A percentile compares a stretch with the other conserved stretches of the same genome.
These are phyloP conservation scores for Nibea albiflora DNA, from an alignment of 2,113 vertebrate genomes.

Conservation along the genomic window DNA sequence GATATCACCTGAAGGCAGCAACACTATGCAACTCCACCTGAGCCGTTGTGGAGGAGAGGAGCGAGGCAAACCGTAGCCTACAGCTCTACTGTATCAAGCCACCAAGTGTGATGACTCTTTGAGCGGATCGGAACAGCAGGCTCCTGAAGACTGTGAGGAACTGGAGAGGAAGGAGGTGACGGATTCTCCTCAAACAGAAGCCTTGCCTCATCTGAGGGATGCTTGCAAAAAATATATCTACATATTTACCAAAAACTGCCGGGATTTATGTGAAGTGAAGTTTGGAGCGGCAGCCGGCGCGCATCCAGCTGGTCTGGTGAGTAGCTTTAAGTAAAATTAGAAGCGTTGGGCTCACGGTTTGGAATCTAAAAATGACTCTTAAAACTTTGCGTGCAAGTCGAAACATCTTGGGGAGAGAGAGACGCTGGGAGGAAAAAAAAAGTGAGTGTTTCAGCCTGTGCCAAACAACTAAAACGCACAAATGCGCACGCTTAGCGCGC, in stretches of 20 bases:
- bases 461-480: conserved; percentile 37
- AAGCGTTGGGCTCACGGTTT: neutral
- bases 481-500: conserved; percentile 27
- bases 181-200: conserved; percentile 39
- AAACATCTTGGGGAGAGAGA: neutral
- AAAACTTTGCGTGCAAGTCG: conserved; percentile 57
- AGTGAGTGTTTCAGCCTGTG: conserved; percentile 9
- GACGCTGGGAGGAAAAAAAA: neutral
- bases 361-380: neutral
- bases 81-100: conserved; percentile 41
- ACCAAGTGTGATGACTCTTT: conserved; percentile 48
- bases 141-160: conserved; percentile 29
- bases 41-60: conserved; percentile 51
- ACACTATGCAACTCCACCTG: conserved; percentile 61
- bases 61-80: conserved; percentile 31
- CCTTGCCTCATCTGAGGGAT: conserved; percentile 49
- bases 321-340: conserved; percentile 45
- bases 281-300: conserved; percentile 62
- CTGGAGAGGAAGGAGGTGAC: conserved; percentile 40
- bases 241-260: conserved; percentile 31
- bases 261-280: conserved; percentile 73
- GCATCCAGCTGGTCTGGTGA: conserved; percentile 74
- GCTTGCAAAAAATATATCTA: conserved; percentile 17
- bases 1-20: conserved; percentile 66
- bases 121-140: conserved; percentile 40